These are phyloP conservation scores for Steatornis caripensis DNA, from an alignment of 2,113 vertebrate genomes.

Conservation along the genomic window DNA sequence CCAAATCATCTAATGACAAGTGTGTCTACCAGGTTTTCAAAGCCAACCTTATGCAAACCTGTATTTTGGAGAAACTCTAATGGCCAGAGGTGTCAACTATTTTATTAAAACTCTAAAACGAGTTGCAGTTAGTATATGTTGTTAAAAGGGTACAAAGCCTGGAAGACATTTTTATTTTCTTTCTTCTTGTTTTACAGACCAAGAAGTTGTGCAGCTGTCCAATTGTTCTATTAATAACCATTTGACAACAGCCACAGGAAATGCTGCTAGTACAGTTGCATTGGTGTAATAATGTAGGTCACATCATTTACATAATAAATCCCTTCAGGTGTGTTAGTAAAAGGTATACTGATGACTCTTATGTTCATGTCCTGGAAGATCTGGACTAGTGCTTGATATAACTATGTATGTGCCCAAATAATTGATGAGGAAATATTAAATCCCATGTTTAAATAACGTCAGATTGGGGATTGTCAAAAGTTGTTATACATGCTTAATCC, in stretches of 20 bases:
- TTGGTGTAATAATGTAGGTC: background rate
- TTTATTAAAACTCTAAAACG: background rate
- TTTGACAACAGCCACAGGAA: background rate
- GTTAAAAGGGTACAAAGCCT: background rate
- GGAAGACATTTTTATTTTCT: background rate
- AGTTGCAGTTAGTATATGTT: background rate
- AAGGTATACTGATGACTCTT: background rate
- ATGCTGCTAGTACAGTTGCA: background rate
- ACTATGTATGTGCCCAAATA: background rate
- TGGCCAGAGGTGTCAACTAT: background rate
- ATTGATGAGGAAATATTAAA: background rate
- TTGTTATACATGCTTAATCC: background rate
- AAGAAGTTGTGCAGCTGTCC: background rate
- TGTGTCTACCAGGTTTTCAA: background rate
- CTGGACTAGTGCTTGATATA: background rate
- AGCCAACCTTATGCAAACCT: background rate
- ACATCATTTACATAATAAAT: background rate
- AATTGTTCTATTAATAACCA: background rate
- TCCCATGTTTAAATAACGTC: background rate
- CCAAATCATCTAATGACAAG: background rate
- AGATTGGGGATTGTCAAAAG: background rate
- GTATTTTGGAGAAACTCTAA: background rate
- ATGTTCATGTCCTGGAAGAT: background rate
- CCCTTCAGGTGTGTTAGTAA: background rate
- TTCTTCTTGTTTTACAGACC: background rate